Evolutionary conservation across 2,888 invertebrate species (phyloP).

Genomic region (Noctua fimbriata): DNA sequence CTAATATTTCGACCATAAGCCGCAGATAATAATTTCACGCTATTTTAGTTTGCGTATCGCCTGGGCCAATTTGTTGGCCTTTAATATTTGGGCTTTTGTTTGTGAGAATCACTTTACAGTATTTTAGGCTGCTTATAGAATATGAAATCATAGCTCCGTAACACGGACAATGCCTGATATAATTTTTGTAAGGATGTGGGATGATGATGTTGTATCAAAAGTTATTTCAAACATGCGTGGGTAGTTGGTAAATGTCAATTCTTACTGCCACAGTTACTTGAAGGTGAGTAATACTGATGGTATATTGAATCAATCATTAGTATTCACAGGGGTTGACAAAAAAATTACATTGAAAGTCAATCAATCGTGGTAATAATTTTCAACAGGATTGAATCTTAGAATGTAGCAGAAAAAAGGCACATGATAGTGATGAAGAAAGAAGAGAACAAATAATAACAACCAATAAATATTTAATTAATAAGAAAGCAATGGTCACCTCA

Average conservation of each 20-base stretch:
- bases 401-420: not conserved
- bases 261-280: not conserved
- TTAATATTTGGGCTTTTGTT: constrained; percentile 16
- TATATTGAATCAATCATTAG: not conserved
- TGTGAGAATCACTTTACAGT: not conserved
- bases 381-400: not conserved
- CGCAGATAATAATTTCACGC: constrained; percentile 34
- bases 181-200: not conserved
- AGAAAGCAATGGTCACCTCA: not conserved
- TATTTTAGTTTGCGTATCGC: constrained; percentile 35
- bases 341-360: not conserved
- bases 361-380: not conserved
- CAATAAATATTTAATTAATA: not conserved
- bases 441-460: not conserved
- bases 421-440: not conserved
- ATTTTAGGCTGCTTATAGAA: not conserved
- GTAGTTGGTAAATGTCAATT: not conserved
- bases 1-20: constrained; percentile 35
- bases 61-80: constrained; percentile 8
- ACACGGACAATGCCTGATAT: not conserved
- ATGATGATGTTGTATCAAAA: not conserved
- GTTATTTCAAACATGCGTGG: not conserved
- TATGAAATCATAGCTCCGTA: not conserved
- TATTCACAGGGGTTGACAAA: not conserved
- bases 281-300: not conserved